Evolutionary conservation across 2,113 vertebrate species (phyloP), one percentile per base, ranked within the genome.

Genomic region (Mohoua ochrocephala): DNA sequence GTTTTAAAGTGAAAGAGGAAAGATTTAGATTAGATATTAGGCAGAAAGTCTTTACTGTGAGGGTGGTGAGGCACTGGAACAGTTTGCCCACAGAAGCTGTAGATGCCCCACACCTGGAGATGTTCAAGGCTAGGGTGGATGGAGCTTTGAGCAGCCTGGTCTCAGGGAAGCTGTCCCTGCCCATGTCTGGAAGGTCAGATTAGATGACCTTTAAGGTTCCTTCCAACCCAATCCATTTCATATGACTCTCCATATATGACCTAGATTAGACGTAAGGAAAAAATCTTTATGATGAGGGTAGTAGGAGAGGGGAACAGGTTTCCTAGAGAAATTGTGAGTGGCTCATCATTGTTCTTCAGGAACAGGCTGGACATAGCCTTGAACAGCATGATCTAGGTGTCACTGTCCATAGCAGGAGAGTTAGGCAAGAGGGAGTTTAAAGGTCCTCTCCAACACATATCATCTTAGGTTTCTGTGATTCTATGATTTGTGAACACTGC

Each of bases 281-380:
- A 82, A 69, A 37, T 14, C 3, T 30, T 35, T 22, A 18, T 18
- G 6, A 10, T 56, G 18, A 28, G 4, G 2, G 5, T 41, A 15
- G 15, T 53, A n/a, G 59, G n/a, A 17, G 15, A 22, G 3, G 7
- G 14, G 11, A 33, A 45, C 9, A 19, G 5, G 4, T 44, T 63
- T 23, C 4, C 16, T 17, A 39, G 50, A n/a, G 33, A 41, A 68
- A 35, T 2, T 50, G 28, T 60, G 39, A 21, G 10, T 69, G 31
- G 7, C 6, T 5, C 10, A 10, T 27, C 19, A 2, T 1, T 56
- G 21, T 4, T 15, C 24, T 31, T 75, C 67, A 61, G 4, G 7
- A 23, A 5, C 10, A 44, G 16, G 1, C 1, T 31, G 9, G 5
- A 28, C 0, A 5, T 0, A 2, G 4, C 20, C 71, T 60, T 22